phyloP scores from a whole-genome alignment of 2,113 vertebrate species.

The Hiodon alosoides region DNA sequence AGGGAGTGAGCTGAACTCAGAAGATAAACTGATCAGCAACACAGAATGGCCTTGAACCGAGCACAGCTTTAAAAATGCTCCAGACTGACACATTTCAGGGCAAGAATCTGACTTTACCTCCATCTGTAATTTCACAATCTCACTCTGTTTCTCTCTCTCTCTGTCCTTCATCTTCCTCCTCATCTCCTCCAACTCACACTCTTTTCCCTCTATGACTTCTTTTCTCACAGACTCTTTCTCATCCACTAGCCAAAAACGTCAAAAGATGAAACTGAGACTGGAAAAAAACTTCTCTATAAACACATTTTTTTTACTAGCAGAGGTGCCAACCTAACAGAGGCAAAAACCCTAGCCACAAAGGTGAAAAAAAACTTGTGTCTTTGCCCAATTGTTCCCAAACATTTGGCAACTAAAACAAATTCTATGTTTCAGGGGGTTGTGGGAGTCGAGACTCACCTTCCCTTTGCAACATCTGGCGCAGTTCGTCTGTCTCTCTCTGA shows the following conservation, averaged over 20 bases:
- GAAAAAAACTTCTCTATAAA: neutral
- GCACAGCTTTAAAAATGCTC: neutral
- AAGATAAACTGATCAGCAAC: neutral
- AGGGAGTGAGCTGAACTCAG: neutral
- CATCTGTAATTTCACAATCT: constrained; percentile 83
- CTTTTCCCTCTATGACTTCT: constrained; percentile 62
- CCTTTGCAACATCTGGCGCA: constrained; percentile 25
- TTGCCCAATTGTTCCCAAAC: neutral
- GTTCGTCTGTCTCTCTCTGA: constrained; percentile 51
- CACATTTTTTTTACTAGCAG: constrained; percentile 1
- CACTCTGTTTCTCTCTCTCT: constrained; percentile 79
- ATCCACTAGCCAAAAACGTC: constrained; percentile 62
- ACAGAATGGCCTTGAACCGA: neutral
- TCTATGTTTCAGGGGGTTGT: too few species aligned
- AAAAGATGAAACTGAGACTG: neutral
- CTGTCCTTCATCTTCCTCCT: constrained; percentile 70
- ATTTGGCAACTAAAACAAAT: neutral
- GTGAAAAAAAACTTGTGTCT: neutral
- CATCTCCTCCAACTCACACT: constrained; percentile 69
- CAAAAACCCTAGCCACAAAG: too few species aligned
- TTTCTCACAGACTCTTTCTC: constrained; percentile 66
- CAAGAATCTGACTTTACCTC: constrained; percentile 64
- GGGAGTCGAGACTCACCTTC: constrained; percentile 40
- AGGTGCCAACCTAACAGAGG: neutral
- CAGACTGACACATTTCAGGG: neutral